Percentiles rank a stretch among this genome's conserved stretches.
Evolutionary conservation across 2,113 vertebrate species (phyloP).

Genomic region (Sylvia atricapilla): DNA sequence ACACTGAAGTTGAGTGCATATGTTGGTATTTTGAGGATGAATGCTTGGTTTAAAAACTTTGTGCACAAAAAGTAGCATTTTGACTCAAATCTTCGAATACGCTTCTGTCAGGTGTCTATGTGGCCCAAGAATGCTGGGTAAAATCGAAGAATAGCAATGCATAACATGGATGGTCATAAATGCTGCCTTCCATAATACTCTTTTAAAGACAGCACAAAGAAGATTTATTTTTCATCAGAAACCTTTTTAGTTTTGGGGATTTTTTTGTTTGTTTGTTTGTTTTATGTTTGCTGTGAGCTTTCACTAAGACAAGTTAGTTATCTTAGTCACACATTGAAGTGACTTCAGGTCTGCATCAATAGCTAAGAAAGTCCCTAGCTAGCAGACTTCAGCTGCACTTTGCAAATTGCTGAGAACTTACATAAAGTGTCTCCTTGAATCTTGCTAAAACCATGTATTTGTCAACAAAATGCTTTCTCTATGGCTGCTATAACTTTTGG

Average conservation of each 20-base stretch:
- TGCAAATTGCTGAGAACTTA: neutral
- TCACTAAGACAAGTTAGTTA: neutral
- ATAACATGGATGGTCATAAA: neutral
- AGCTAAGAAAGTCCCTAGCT: neutral
- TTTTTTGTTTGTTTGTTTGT: neutral
- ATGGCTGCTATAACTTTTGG: neutral
- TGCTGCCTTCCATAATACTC: neutral
- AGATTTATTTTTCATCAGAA: neutral
- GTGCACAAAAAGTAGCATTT: neutral
- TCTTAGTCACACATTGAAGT: neutral
- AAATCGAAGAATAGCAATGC: neutral
- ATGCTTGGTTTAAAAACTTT: neutral
- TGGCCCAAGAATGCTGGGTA: neutral
- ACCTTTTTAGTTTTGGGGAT: neutral
- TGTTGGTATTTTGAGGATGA: neutral
- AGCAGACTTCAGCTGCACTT: neutral
- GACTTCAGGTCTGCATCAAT: neutral
- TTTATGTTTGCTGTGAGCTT: neutral
- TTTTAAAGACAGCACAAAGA: neutral
- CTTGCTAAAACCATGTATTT: neutral
- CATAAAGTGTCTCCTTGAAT: neutral
- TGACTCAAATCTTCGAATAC: neutral
- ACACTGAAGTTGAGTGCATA: neutral
- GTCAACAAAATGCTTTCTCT: neutral
- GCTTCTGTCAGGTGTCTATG: neutral